phyloP scores from a whole-genome alignment of 2,113 vertebrate genomes.

The Perognathus longimembris region DNA sequence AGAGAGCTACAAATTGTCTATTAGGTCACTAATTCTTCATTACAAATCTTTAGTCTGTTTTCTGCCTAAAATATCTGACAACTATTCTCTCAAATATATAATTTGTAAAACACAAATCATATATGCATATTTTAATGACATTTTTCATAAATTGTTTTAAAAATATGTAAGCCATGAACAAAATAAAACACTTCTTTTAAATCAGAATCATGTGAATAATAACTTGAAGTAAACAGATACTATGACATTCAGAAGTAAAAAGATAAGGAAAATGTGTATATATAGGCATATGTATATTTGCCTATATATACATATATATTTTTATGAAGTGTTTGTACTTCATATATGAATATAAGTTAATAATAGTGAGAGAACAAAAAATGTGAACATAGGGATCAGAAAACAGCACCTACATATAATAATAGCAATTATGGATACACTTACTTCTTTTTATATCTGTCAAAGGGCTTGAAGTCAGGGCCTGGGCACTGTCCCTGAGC shows the following conservation, averaged over 20 bases:
- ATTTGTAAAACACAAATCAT: constrained; percentile 8
- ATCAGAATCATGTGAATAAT: constrained; percentile 6
- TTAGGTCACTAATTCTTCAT: neutral
- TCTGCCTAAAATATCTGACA: constrained; percentile 8
- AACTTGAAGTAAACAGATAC: neutral
- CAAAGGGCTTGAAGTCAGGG: too few relatives aligned
- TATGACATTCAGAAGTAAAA: neutral
- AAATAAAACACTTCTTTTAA: neutral
- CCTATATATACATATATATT: neutral
- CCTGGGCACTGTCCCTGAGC: too few relatives aligned
- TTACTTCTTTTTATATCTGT: too few relatives aligned
- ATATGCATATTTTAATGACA: constrained; percentile 15
- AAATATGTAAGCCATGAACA: neutral
- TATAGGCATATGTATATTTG: neutral
- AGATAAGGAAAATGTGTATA: neutral
- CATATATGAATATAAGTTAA: neutral
- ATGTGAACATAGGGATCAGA: neutral
- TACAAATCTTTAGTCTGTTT: constrained; percentile 3
- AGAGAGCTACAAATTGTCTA: constrained; percentile 21
- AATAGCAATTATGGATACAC: too few relatives aligned
- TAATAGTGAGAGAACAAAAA: neutral
- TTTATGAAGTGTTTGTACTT: neutral
- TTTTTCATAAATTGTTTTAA: neutral
- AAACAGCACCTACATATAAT: too few relatives aligned
- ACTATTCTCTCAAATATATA: neutral